Base-by-base conservation (phyloP, 2,797 vertebrate species). In the Pogoniulus pusillus region DNA sequence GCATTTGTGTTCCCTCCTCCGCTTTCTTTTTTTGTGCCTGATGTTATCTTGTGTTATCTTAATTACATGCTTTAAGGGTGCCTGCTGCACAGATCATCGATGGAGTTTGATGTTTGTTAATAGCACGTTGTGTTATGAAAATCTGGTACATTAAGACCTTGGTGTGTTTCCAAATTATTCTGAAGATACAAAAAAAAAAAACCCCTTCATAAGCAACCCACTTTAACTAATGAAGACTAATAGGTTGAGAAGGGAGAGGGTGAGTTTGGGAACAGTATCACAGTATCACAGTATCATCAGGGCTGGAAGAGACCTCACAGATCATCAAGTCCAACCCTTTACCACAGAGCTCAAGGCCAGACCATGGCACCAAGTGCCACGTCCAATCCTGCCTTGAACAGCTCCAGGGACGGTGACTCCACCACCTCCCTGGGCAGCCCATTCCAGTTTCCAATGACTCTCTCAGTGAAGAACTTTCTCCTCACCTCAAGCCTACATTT, bases 101-200 rank as follows among this genome's bases (percentile, higher is more conserved):
- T 87, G 93, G 95, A 95, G 95, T 96, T 96, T 96, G 95, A 95
- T 96, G 96, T 97, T 97, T 97, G 96, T 95, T 95, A 94, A 96
- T 94, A 95, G 87, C 93, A 90, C 54, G 3, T 90, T 87, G 85
- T 70, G 34, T 90, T 94, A 96, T 89, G 91, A 95, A 93, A 96
- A 94, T 96, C 90, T 94, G 93, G 94, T 94, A 94, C 94, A 93
- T 95, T 91, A 92, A 93, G 91, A 89, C 82, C 84, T 96, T 91
- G 94, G 78, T 94, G 92, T 87, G 89, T 96, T 96, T 96, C 94
- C 91, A 93, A 93, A 89, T 88, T 93, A 82, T 94, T 91, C 91
- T 70, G 74, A 95, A 94, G 83, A 91, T 85, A 90, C 75, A 83
- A 85, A 94, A 69, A 55, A 26, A 26, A 29, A 22, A 23, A 49